Evolutionary conservation across 2,113 vertebrate species (phyloP), one percentile per base, ranked within the genome.

Genomic region (Panthera leo): DNA sequence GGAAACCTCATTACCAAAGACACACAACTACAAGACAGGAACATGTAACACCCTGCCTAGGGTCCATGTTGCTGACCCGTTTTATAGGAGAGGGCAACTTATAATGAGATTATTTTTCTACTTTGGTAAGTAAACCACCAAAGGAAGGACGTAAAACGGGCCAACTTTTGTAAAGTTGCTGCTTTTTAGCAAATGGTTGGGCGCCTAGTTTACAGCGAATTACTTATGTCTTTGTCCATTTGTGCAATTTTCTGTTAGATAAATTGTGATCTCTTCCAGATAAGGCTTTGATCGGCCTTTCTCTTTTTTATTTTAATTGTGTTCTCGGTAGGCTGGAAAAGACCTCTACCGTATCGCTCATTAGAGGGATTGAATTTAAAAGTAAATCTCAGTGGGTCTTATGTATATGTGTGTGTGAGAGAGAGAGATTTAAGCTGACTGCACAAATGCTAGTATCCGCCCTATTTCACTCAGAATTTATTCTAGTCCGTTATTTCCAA

Each of bases 1-100:
- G 0, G 53, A 78, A 71, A 29, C 14, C 3, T 89, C 42, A 6
- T 71, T 27, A 45, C 48, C 45, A 51, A 90, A 61, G 67, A 29
- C 15, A 61, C 78, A 48, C 2, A 65, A 5, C 25, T 45, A 5
- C 6, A n/a, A 29, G 90, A 71, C 1, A 7, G 53, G 34, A n/a
- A 1, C 0, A 0, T 29, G 23, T n/a, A 9, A 7, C 1, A 0
- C 25, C 53, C 2, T 27, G n/a, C 11, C 71, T 2, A 13, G 12
- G 27, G 27, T 10, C 9, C 9, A 1, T 19, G 4, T 19, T 55
- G 15, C 11, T 55, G 27, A n/a, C 19, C 29, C 9, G 31, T 3
- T 15, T n/a, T 11, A 29, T 31, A 29, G 48, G 29, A 58, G 53
- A 85, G 25, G 34, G 27, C 16, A 42, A 61, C 58, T 71, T 34